These are phyloP conservation scores for Pampus argenteus DNA, from an alignment of 2,797 vertebrate genomes.

Conservation along the genomic window DNA sequence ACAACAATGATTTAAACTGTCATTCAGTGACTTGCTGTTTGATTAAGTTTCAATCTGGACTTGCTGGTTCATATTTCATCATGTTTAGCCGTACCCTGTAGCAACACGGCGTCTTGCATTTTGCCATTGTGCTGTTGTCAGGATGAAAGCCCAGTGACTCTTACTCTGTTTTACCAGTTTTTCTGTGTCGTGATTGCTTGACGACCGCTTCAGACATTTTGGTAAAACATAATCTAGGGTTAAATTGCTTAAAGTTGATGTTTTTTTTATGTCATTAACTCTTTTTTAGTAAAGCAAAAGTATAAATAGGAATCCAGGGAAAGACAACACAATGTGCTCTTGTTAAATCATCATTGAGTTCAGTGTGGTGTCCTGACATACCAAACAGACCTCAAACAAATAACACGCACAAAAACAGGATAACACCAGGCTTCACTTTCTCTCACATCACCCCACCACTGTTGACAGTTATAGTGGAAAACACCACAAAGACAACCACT, in stretches of 20 bases:
- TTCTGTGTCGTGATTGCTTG: background rate
- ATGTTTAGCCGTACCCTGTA: no score
- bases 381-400: background rate
- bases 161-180: constrained; percentile 1
- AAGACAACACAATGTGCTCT: background rate
- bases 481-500: background rate
- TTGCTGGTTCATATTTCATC: constrained; percentile 10
- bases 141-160: background rate
- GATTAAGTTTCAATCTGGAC: constrained; percentile 15
- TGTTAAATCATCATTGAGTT: background rate
- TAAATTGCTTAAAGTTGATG: no score
- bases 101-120: background rate
- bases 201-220: background rate
- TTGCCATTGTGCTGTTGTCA: background rate
- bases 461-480: background rate
- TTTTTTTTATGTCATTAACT: no score
- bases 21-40: background rate
- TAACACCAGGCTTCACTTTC: background rate
- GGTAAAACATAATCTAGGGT: no score
- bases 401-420: background rate
- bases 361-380: background rate
- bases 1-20: background rate
- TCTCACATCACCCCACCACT: background rate
- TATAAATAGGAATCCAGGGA: background rate
- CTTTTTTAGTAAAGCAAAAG: background rate